Base-by-base conservation (phyloP, 64 coral and sea anemone species). In the Hydrozoanthus tunicans region DNA sequence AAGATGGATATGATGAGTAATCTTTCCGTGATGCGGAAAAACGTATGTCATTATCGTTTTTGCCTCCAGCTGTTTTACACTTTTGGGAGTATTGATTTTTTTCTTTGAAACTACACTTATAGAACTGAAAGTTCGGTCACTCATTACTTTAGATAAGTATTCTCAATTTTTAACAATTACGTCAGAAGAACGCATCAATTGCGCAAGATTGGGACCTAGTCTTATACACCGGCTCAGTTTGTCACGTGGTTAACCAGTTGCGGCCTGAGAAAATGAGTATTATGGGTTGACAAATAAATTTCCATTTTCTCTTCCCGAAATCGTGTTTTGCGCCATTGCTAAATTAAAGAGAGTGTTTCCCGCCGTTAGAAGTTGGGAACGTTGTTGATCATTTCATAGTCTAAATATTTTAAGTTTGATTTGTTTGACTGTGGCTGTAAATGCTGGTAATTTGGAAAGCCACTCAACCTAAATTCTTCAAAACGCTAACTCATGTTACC, bases 331-430 rank as follows among this genome's bases (percentile, higher is more conserved):
- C 89, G 79, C 86, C 93, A 94, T 81, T 90, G 92, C 88, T 81
- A 73, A 70, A 83, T 65, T 77, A 72, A 94, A 82, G 93, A 94
- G 72, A 74, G 89, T 76, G 80, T 94, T 91, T 94, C 93, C 93
- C 93, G 93, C 93, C 93, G 93, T 94, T 94, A 91, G 93, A 94
- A 73, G 57, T 78, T 70, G 60, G 79, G 53, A 94, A 94, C 77
- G 51, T 83, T 94, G 15, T 66, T 69, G 80, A 70, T 6, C 56
- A 70, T 78, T 90, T 91, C 64, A 62, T 51, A n/a, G 17, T 64
- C 66, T 23, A 61, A 69, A 52, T 78, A 81, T 15, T 59, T 9
- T 57, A 71, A 25, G 82, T 83, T 67, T 80, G 74, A 77, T 77
- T 83, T 85, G 6, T 69, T 80, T 70, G 64, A 56, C 59, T 74